Evolutionary conservation across 2,888 invertebrate genomes (phyloP).

Genomic region (Xanthorhoe spadicearia): DNA sequence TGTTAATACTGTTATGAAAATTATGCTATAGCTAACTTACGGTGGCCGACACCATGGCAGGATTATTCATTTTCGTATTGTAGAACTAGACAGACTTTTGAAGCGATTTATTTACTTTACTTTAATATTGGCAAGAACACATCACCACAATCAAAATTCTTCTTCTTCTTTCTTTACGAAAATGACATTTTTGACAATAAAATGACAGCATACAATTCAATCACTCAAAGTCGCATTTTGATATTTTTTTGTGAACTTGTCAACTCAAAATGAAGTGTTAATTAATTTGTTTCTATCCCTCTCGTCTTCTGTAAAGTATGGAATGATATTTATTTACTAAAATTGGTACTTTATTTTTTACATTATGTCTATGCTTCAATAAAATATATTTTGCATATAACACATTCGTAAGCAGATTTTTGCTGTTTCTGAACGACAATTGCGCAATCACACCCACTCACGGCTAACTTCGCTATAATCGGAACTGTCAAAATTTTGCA

Average conservation of each 20-base stretch:
- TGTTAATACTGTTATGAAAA: too few species aligned
- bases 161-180: background rate
- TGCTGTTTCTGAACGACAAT: conserved; percentile 28
- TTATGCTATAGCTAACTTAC: conserved; percentile 60
- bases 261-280: too few species aligned
- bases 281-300: too few species aligned
- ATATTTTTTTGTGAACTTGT: too few species aligned
- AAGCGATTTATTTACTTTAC: conserved; percentile 4
- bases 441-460: conserved; percentile 38
- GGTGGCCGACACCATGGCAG: conserved; percentile 79
- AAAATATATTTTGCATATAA: too few species aligned
- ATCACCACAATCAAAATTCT: conserved; percentile 22
- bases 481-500: conserved; percentile 83
- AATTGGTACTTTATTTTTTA: too few species aligned
- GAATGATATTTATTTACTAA: too few species aligned
- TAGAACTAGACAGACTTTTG: background rate
- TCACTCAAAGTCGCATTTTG: too few species aligned
- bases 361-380: too few species aligned
- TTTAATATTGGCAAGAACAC: conserved; percentile 28
- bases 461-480: conserved; percentile 55
- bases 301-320: too few species aligned
- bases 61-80: conserved; percentile 55
- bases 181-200: too few species aligned
- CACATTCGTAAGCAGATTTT: background rate
- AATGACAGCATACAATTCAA: too few species aligned